These are phyloP conservation scores for Xestoiulus laeticollis DNA, from an alignment of 2,888 invertebrate species.

Conservation along the genomic window DNA sequence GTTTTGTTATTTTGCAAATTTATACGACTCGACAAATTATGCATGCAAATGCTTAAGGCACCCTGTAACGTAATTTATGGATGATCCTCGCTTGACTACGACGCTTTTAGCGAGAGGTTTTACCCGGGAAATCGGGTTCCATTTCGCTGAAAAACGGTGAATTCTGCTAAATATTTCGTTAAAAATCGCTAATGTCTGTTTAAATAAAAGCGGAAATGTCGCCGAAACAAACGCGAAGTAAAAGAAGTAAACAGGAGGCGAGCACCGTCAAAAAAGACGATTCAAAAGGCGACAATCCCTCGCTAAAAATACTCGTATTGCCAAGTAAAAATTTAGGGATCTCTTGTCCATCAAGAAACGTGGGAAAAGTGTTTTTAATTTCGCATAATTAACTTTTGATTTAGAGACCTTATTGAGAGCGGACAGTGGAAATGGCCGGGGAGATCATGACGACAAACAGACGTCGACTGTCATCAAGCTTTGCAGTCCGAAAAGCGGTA, in stretches of 20 bases:
- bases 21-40: no score
- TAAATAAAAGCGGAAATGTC: neutral
- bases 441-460: neutral
- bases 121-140: no score
- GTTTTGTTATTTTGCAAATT: no score
- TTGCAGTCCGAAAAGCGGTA: neutral
- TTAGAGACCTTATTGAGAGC: neutral
- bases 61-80: no score
- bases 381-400: neutral
- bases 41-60: no score
- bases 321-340: neutral
- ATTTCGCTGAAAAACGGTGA: no score
- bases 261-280: neutral
- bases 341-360: neutral
- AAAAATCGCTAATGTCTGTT: no score
- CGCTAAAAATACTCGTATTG: neutral
- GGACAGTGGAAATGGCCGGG: neutral
- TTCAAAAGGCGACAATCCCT: neutral
- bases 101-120: no score
- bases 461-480: constrained; percentile 3
- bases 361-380: no score
- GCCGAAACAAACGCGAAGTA: neutral
- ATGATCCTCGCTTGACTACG: no score
- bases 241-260: neutral
- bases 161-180: no score